Conservation (phyloP, 2,888 invertebrate species). For the Nomada lathburiana region DNA sequence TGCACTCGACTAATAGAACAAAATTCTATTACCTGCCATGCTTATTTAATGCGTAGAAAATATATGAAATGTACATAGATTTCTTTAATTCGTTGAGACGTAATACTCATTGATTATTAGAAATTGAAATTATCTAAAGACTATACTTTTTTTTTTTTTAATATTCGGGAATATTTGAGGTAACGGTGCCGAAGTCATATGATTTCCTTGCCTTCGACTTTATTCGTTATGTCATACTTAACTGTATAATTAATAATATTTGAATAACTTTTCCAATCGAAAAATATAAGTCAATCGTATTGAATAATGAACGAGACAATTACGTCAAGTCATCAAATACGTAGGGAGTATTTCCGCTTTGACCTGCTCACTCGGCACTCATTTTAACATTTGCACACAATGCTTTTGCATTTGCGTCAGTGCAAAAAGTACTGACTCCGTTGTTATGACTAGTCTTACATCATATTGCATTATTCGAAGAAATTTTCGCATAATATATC, state of each 20-base stretch:
- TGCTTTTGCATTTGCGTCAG: slow-evolving; percentile 31
- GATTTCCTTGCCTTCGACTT: neutral
- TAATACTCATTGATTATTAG: neutral
- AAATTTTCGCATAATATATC: neutral
- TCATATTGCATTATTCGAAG: neutral
- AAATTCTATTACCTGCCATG: too few species aligned
- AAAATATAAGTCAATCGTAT: neutral
- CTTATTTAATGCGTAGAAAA: slow-evolving; percentile 16
- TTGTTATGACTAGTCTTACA: neutral
- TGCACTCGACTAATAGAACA: too few species aligned
- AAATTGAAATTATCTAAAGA: neutral
- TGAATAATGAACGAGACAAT: slow-evolving; percentile 5
- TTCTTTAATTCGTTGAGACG: neutral
- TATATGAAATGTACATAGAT: neutral
- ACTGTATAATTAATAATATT: too few species aligned
- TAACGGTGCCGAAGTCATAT: neutral
- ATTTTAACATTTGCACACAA: slow-evolving; percentile 56
- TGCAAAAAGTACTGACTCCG: slow-evolving; percentile 10
- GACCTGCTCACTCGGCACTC: slow-evolving; percentile 28
- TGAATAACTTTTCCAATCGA: neutral
- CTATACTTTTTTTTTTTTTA: neutral
- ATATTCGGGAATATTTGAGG: too few species aligned
- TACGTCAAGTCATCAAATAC: slow-evolving; percentile 51
- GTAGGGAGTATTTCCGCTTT: slow-evolving; percentile 38
- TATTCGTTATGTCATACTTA: neutral